Conservation (phyloP, 2,888 invertebrate genomes). For the Cephus sareptanus region DNA sequence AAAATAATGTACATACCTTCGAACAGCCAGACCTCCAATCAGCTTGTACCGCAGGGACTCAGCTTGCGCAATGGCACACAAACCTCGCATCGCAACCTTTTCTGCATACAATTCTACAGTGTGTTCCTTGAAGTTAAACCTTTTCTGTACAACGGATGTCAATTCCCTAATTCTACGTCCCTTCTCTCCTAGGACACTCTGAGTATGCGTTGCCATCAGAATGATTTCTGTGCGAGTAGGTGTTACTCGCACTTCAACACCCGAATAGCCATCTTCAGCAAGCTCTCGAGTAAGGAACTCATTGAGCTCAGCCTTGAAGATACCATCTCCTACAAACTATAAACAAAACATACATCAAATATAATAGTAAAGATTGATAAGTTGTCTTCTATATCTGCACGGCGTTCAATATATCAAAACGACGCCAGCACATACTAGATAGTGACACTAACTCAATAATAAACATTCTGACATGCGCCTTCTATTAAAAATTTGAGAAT, state of each 20-base stretch:
- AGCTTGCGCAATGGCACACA: conserved; percentile 98
- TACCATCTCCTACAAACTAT: conserved; percentile 96
- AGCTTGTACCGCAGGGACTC: conserved; percentile 97
- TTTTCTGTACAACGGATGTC: conserved; percentile 95
- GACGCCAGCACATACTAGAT: neutral
- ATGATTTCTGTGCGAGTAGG: conserved; percentile 96
- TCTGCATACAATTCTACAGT: conserved; percentile 96
- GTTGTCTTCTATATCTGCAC: neutral
- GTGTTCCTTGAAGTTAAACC: conserved; percentile 83
- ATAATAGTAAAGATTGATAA: neutral
- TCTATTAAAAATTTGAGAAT: neutral
- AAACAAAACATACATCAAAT: conserved; percentile 49
- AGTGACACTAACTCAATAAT: neutral
- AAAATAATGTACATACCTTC: conserved; percentile 63
- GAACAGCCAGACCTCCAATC: conserved; percentile 85
- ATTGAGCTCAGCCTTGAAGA: conserved; percentile 97
- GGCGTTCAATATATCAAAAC: neutral
- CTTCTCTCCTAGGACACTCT: conserved; percentile 96
- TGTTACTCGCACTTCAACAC: conserved; percentile 95
- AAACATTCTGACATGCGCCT: neutral
- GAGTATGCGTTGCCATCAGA: conserved; percentile 96
- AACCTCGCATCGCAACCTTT: conserved; percentile 94
- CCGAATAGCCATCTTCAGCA: conserved; percentile 98
- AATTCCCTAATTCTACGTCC: conserved; percentile 94
- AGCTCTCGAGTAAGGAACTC: conserved; percentile 96